Percentiles rank a stretch among this genome's conserved stretches.
Conservation (phyloP, 2,888 invertebrate species). For the Nymphalis urticae region DNA sequence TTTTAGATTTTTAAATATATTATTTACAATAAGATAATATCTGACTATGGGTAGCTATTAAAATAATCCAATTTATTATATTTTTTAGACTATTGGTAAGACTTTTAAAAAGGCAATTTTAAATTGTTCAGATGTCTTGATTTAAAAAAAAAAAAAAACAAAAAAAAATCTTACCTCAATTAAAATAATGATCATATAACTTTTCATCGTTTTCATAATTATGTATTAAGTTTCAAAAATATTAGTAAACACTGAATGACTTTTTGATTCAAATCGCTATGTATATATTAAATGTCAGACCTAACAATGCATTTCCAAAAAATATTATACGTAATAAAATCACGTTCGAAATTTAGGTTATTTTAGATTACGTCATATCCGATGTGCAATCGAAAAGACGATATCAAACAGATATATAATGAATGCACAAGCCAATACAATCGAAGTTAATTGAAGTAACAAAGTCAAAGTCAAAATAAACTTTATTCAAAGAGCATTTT, state of each 20-base stretch:
- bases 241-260: neutral
- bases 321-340: constrained; percentile 11
- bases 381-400: neutral
- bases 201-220: neutral
- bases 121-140: no score
- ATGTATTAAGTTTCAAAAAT: neutral
- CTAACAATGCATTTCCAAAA: constrained; percentile 8
- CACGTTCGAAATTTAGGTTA: constrained; percentile 21
- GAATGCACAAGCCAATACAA: neutral
- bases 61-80: no score
- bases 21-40: no score
- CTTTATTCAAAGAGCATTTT: no score
- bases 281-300: neutral
- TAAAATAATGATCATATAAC: neutral
- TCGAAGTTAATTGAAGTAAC: no score
- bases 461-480: no score
- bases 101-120: no score
- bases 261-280: neutral
- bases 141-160: neutral
- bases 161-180: neutral
- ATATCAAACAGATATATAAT: neutral
- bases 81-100: no score
- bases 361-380: neutral
- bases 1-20: no score
- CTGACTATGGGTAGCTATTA: no score